These are phyloP conservation scores for Geophilus truncorum DNA, from an alignment of 2,888 invertebrate genomes.

Conservation along the genomic window DNA sequence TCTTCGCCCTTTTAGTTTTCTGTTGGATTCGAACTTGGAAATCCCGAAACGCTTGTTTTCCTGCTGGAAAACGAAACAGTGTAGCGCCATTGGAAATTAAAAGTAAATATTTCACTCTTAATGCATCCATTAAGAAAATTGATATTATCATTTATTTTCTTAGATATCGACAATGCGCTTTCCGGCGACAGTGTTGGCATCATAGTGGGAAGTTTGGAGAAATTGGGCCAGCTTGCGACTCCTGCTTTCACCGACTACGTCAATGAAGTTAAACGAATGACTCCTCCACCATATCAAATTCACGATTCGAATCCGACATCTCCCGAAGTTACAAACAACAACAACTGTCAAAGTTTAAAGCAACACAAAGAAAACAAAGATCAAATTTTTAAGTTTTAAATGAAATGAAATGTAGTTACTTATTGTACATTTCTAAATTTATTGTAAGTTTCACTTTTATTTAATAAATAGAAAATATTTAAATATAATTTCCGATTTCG, in stretches of 20 bases:
- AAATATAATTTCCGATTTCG: not conserved
- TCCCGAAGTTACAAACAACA: not conserved
- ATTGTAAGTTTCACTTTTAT: no score
- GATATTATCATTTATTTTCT: not conserved
- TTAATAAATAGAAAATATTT: no score
- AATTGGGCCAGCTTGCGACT: not conserved
- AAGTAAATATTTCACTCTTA: not conserved
- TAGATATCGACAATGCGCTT: not conserved
- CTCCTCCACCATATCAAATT: not conserved
- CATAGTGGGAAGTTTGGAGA: not conserved
- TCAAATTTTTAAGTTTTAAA: not conserved
- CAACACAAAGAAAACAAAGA: not conserved
- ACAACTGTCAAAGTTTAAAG: not conserved
- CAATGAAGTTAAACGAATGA: not conserved
- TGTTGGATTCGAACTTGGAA: not conserved
- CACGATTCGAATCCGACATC: not conserved
- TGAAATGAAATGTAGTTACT: not conserved
- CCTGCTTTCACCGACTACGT: not conserved
- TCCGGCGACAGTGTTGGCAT: not conserved
- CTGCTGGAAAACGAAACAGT: not conserved
- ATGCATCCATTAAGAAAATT: no score
- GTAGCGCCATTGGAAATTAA: not conserved
- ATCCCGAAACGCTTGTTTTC: not conserved
- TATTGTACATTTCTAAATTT: not conserved
- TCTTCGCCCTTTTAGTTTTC: not conserved